Evolutionary conservation across 2,888 invertebrate species (phyloP), one percentile per base, ranked within the genome.

Genomic region (Ennomos erosarius): DNA sequence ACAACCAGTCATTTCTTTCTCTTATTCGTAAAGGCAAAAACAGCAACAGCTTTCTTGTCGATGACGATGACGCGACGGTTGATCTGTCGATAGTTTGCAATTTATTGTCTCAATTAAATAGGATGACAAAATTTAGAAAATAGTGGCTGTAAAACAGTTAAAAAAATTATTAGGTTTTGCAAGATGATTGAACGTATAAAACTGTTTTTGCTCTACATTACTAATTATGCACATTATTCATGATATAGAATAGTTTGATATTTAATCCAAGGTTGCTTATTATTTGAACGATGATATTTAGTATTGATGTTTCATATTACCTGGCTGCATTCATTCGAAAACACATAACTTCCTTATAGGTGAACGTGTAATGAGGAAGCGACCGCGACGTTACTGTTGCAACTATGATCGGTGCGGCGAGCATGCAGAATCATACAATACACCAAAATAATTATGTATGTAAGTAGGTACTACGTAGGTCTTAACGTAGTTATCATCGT

Each of bases 1-100:
- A 91, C 88, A 77, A 79, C 78, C 66, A 78, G 72, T 82, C 83
- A 86, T 87, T 88, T 88, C 85, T 88, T 86, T 84, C 85, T 82
- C 82, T 89, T 81, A 80, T 79, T 80, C 84, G 61, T 73, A 64
- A 63, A 66, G 75, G 77, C 74, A 83, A 85, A 84, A 84, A 78
- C 76, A 64, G 71, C 65, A 69, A 79, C 71, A 74, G 79, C 84
- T 90, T 86, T 87, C 85, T 80, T 84, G 82, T 81, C 78, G 75
- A 79, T 71, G 26, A 26, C 26, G 26, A 26, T 6, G 26, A 26
- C 26, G 26, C 16, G 66, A 70, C 70, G 51, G 53, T 59, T 73
- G 73, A 76, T 76, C 72, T 67, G 73, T 76, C 74, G 74, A 76
- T 71, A 67, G 68, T 67, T 62, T 62, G 63, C 63, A 45, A 46